Evolutionary conservation across 2,888 invertebrate species (phyloP).

Genomic region (Boloria selene): DNA sequence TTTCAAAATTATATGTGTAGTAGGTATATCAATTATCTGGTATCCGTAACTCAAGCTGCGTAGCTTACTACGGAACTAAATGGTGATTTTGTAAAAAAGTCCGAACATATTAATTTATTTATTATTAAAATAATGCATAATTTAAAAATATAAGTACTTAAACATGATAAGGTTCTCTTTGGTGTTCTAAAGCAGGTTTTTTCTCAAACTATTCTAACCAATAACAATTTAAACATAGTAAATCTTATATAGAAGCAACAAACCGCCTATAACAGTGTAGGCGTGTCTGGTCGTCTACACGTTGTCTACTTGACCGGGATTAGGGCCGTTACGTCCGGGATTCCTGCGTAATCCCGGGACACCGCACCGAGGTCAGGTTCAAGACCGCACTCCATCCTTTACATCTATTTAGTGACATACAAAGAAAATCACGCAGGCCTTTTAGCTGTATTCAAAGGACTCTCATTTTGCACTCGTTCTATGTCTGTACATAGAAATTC

Average conservation of each 20-base stretch:
- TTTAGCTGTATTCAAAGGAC: conserved; percentile 14
- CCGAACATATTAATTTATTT: too few relatives aligned
- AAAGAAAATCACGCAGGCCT: conserved; percentile 9
- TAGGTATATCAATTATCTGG: too few relatives aligned
- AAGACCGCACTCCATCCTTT: conserved; percentile 33
- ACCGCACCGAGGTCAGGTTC: conserved; percentile 43
- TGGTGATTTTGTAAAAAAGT: too few relatives aligned
- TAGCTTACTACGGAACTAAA: too few relatives aligned
- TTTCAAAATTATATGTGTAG: too few relatives aligned
- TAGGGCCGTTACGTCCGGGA: conserved; percentile 40
- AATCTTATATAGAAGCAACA: not conserved
- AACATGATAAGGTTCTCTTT: too few relatives aligned
- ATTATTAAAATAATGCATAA: too few relatives aligned
- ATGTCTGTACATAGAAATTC: not conserved
- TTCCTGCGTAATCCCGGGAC: conserved; percentile 40
- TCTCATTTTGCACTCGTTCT: not conserved
- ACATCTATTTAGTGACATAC: conserved; percentile 15
- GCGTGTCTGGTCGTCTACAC: conserved; percentile 41
- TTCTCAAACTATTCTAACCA: too few relatives aligned
- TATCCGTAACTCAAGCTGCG: too few relatives aligned
- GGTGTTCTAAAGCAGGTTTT: too few relatives aligned
- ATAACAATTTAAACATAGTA: not conserved
- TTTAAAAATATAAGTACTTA: too few relatives aligned
- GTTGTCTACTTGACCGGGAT: conserved; percentile 45
- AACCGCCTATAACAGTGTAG: conserved; percentile 30